These are phyloP conservation scores for Leptinotarsa haldemani DNA, from an alignment of 2,888 invertebrate genomes.

Conservation along the genomic window DNA sequence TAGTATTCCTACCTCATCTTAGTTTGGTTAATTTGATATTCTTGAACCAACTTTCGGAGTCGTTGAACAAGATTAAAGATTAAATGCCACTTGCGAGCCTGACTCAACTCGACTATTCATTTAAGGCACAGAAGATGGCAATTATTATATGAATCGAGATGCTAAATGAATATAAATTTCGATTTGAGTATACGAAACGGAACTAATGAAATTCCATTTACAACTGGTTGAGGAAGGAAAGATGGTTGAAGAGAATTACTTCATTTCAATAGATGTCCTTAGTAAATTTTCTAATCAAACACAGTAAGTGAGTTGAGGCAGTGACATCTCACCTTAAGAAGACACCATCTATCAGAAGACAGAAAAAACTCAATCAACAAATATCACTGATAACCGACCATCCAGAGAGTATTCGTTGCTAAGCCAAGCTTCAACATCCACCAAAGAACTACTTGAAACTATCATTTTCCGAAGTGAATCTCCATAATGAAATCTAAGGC, in stretches of 20 bases:
- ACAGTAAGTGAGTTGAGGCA: no score
- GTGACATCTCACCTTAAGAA: no score
- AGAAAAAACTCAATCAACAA: no score
- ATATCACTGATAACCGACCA: no score
- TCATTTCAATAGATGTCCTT: no score
- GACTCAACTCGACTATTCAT: background rate
- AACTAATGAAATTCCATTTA: background rate
- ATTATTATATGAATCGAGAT: background rate
- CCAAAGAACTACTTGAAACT: no score
- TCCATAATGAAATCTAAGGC: no score
- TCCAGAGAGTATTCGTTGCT: no score
- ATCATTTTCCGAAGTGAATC: no score
- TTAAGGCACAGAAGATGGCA: background rate
- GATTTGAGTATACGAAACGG: background rate
- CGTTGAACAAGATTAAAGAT: slow-evolving; percentile 8
- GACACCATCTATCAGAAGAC: no score
- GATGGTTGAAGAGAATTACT: background rate
- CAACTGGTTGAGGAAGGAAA: background rate
- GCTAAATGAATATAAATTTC: background rate
- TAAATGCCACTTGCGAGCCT: background rate
- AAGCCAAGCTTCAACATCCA: no score
- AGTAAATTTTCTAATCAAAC: no score
- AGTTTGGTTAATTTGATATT: slow-evolving; percentile 8
- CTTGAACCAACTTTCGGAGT: slow-evolving; percentile 5
- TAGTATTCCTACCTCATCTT: slow-evolving; percentile 28